Base-by-base conservation (phyloP, 2,888 invertebrate species). In the Rhimphoctona megacephalus region DNA sequence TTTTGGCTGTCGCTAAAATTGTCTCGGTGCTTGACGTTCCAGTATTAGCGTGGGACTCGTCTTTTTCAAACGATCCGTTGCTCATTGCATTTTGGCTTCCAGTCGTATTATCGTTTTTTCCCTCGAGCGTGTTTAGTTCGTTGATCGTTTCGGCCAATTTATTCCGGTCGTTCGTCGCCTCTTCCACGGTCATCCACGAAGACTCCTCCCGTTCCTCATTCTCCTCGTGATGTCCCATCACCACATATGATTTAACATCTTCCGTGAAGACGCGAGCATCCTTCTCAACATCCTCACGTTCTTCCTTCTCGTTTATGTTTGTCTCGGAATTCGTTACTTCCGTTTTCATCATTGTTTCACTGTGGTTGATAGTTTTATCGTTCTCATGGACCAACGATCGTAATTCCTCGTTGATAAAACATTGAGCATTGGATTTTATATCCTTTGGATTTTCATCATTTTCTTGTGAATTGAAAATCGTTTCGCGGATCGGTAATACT, bases 161-260 rank as follows among this genome's bases (percentile, higher is more conserved):
- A 77, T 80, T 85, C 64, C 86, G 84, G 49, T 85, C 81, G 81
- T 85, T 83, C n/a, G 89, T 91, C 7, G 91, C 90, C 72, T 91
- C 91, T 83, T 90, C 90, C 39, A 91, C 91, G 22, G 91, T 91
- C 77, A 90, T 90, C 91, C 91, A 91, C 43, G 90, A 91, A 66
- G 84, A 70, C 84, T 87, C 86, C 81, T 74, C 78, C 33, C 43
- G 78, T 36, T 91, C 91, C 70, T 91, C 90, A 78, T 25, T 83
- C n/a, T 90, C 30, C 9, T 89, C 87, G 0, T 83, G 81, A 2
- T 89, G 80, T 33, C 90, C 89, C 30, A 22, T 89, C 79, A 76
- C 4, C 46, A 25, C 33, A 61, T 43, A 74, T 52, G 83, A 78
- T 49, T 78, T 19, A 25, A 69, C 87, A 30, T 86, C 88, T 36